Conservation (phyloP, 2,888 invertebrate species). For the Megaustenia siamemsis region DNA sequence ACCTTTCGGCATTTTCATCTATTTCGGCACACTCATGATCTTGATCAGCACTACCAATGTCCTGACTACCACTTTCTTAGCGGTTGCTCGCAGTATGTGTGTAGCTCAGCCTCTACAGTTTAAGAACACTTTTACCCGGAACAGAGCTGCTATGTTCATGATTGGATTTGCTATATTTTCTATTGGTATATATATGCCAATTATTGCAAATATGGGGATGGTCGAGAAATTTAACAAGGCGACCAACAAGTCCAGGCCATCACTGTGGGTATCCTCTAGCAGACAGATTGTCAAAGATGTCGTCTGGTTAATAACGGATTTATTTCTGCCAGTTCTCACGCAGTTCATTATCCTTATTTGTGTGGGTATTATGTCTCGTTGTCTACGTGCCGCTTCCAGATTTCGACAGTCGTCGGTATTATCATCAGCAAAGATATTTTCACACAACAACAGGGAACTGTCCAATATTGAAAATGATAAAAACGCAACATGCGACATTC, state of each 20-base stretch:
- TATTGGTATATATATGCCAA: constrained; percentile 6
- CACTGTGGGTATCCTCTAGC: constrained; percentile 3
- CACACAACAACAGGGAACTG: not conserved
- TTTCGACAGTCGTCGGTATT: not conserved
- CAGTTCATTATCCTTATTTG: constrained; percentile 2
- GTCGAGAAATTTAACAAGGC: not conserved
- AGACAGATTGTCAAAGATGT: constrained; percentile 23
- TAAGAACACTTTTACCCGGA: constrained; percentile 13
- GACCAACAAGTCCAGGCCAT: not conserved
- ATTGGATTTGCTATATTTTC: not conserved
- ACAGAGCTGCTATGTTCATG: not conserved
- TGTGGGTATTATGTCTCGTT: not conserved
- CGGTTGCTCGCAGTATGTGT: constrained; percentile 34
- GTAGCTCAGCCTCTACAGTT: too few relatives aligned
- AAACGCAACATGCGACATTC: too few relatives aligned
- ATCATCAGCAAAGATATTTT: not conserved
- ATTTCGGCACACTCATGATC: not conserved
- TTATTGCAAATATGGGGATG: constrained; percentile 7
- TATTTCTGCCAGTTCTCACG: not conserved
- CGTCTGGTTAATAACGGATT: not conserved
- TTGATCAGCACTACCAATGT: not conserved
- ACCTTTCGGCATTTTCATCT: not conserved
- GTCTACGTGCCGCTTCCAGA: not conserved
- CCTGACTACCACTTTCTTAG: constrained; percentile 25
- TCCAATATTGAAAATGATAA: not conserved